Evolutionary conservation across 1,140 invertebrate genomes (phyloP).

Genomic region (Drosophila funebris): DNA sequence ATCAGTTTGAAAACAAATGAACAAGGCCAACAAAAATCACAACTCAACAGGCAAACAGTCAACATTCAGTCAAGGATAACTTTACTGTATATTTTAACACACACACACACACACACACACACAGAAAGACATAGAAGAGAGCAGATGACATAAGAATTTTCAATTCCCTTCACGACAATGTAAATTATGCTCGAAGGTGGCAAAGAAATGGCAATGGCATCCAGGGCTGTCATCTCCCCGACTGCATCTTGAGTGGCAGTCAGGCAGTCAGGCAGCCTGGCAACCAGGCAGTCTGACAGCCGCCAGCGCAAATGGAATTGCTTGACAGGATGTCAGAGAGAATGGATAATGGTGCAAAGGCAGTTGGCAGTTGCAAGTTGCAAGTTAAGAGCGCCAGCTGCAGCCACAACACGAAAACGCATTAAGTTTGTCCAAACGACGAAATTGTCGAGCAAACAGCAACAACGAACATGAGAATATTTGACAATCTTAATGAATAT

Average conservation of each 20-base stretch:
- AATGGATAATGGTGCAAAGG: slow-evolving; percentile 19
- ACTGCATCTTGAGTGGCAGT: slow-evolving; percentile 52
- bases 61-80: neutral
- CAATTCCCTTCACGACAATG: slow-evolving; percentile 51
- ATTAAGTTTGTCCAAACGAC: slow-evolving; percentile 20
- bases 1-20: slow-evolving; percentile 61
- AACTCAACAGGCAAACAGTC: slow-evolving; percentile 49
- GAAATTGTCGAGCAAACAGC: slow-evolving; percentile 21
- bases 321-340: slow-evolving; percentile 38
- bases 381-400: neutral
- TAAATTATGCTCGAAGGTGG: slow-evolving; percentile 69
- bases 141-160: slow-evolving; percentile 16
- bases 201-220: slow-evolving; percentile 64
- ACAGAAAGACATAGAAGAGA: neutral
- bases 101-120: neutral
- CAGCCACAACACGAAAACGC: slow-evolving; percentile 32
- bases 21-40: slow-evolving; percentile 49
- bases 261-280: slow-evolving; percentile 50
- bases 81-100: slow-evolving; percentile 7
- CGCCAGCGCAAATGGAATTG: slow-evolving; percentile 68
- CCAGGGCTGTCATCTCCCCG: slow-evolving; percentile 55
- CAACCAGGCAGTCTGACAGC: slow-evolving; percentile 63
- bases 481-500: slow-evolving; percentile 37
- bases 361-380: neutral
- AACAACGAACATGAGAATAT: slow-evolving; percentile 18